A percentile compares a stretch with the other conserved stretches of the same genome.
Evolutionary conservation across 2,113 vertebrate genomes (phyloP).

Genomic region (Ciconia stormi): DNA sequence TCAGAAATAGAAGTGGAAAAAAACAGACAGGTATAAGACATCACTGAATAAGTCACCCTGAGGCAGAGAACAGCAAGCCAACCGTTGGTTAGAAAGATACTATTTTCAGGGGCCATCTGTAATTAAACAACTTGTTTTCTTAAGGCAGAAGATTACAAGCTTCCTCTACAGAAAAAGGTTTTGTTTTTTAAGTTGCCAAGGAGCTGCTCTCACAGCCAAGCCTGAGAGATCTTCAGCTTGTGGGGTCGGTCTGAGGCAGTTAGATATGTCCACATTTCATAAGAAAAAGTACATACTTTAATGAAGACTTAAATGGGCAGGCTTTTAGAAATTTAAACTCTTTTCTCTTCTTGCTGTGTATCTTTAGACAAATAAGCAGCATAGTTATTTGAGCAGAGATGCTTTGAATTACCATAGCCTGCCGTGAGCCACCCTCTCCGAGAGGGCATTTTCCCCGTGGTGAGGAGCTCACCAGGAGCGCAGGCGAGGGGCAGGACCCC

Average conservation of each 20-base stretch:
- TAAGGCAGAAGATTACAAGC: conserved; percentile 41
- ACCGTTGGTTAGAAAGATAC: background rate
- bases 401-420: background rate
- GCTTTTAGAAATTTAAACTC: background rate
- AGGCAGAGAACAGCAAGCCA: background rate
- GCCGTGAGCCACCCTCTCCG: background rate
- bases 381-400: background rate
- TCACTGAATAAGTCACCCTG: background rate
- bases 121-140: conserved; percentile 46
- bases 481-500: background rate
- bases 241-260: background rate
- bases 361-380: background rate
- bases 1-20: background rate
- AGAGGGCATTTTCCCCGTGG: background rate
- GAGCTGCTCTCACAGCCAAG: background rate
- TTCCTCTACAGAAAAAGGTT: conserved; percentile 25
- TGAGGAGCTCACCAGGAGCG: background rate
- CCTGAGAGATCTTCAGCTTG: background rate
- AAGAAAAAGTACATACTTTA: background rate
- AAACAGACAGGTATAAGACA: background rate
- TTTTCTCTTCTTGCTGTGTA: background rate
- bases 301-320: background rate
- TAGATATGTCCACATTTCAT: background rate
- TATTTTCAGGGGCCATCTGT: conserved; percentile 51
- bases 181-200: conserved; percentile 16